Evolutionary conservation across 1,140 invertebrate genomes (phyloP).

Genomic region (Stegodyphus dumicola): DNA sequence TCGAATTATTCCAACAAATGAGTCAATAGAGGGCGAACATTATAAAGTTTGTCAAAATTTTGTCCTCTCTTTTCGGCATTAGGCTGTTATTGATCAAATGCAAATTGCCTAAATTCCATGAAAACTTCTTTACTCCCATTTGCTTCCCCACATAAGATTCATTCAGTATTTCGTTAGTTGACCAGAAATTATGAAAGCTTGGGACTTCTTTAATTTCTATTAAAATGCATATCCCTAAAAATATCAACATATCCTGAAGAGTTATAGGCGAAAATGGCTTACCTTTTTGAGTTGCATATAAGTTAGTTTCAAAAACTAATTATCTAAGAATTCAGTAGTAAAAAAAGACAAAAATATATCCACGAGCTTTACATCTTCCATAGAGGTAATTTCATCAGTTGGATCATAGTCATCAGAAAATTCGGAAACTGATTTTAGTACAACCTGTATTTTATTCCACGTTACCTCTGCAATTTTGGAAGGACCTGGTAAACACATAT

Average conservation of each 20-base stretch:
- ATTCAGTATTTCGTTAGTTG: neutral
- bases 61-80: constrained; percentile 3
- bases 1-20: neutral
- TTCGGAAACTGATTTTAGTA: neutral
- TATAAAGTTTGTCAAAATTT: neutral
- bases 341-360: neutral
- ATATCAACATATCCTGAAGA: neutral
- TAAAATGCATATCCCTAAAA: neutral
- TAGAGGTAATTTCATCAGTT: no score
- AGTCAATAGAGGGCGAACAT: neutral
- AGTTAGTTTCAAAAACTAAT: no score
- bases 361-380: no score
- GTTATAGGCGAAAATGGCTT: no score
- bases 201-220: neutral
- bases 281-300: no score
- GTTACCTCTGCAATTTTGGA: no score
- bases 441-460: neutral
- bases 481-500: no score
- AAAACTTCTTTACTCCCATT: neutral
- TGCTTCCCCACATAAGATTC: neutral
- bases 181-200: neutral
- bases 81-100: neutral
- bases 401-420: neutral
- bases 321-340: neutral
- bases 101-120: neutral